A percentile compares a stretch with the other conserved stretches of the same genome.
Evolutionary conservation across 1,140 invertebrate genomes (phyloP).

Genomic region (Reticulitermes speratus): DNA sequence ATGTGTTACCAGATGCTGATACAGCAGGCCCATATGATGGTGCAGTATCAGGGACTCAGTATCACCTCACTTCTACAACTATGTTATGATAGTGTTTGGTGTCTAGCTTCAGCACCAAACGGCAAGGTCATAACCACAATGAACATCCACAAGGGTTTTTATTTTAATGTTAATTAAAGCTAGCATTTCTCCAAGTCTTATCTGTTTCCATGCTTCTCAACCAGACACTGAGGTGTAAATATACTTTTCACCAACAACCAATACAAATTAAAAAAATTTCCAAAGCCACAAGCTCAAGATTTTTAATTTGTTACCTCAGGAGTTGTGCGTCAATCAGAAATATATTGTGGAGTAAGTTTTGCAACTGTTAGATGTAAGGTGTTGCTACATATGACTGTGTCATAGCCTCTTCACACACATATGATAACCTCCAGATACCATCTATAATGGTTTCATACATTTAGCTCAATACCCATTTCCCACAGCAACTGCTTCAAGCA

Average conservation of each 20-base stretch:
- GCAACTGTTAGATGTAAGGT: neutral
- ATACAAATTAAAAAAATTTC: neutral
- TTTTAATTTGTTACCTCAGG: slow-evolving; percentile 13
- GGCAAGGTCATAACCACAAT: too few relatives aligned
- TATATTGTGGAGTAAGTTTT: neutral
- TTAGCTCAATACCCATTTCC: too few relatives aligned
- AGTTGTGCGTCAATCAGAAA: neutral
- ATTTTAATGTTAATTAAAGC: too few relatives aligned
- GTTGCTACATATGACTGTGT: neutral
- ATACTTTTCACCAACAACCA: neutral
- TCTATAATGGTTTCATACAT: too few relatives aligned
- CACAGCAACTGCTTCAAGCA: neutral
- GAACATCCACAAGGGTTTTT: too few relatives aligned
- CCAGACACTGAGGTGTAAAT: neutral
- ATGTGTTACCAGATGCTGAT: too few relatives aligned
- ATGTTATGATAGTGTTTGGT: too few relatives aligned
- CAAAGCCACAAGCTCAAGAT: slow-evolving; percentile 14
- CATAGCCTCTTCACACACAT: neutral
- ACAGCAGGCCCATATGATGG: too few relatives aligned
- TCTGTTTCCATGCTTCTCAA: neutral
- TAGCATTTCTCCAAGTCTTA: neutral
- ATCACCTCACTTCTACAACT: too few relatives aligned
- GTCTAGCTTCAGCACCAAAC: too few relatives aligned
- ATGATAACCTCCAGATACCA: neutral
- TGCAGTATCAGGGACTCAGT: too few relatives aligned